A percentile compares a stretch with the other conserved stretches of the same genome.
These are phyloP conservation scores for Sporophila hypoxantha DNA, from an alignment of 2,113 vertebrate genomes.

Conservation along the genomic window DNA sequence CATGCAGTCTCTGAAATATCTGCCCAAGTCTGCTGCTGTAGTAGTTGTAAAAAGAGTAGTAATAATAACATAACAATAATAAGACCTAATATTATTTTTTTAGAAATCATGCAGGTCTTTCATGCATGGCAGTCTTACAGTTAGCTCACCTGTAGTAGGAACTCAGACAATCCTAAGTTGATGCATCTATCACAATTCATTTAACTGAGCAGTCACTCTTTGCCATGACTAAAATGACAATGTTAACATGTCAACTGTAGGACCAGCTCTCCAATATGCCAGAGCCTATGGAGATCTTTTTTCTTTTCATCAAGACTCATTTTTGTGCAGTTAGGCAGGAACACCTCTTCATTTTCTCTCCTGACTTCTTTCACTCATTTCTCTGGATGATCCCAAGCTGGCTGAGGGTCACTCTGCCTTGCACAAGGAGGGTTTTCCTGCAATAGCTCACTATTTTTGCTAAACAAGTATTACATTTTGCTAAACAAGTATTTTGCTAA, in stretches of 20 bases:
- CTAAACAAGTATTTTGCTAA: background rate
- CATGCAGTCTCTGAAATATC: background rate
- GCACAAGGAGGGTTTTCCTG: background rate
- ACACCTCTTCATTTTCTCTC: background rate
- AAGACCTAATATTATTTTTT: background rate
- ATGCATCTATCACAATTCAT: background rate
- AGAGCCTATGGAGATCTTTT: background rate
- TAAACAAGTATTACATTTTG: background rate
- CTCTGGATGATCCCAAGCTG: background rate
- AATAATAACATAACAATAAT: background rate
- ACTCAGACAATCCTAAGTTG: background rate
- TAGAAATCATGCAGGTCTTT: background rate
- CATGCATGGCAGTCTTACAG: background rate
- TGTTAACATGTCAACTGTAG: background rate
- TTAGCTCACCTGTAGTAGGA: background rate
- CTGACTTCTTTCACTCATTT: background rate
- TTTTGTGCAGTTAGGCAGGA: background rate
- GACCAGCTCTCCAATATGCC: background rate
- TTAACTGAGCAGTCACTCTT: background rate
- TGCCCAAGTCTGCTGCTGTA: background rate
- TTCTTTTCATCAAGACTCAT: background rate
- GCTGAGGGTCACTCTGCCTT: background rate
- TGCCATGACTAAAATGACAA: background rate
- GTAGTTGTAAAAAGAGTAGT: background rate
- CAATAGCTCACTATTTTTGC: background rate